phyloP scores from a whole-genome alignment of 1,140 invertebrate species.

The Centruroides sculpturatus region DNA sequence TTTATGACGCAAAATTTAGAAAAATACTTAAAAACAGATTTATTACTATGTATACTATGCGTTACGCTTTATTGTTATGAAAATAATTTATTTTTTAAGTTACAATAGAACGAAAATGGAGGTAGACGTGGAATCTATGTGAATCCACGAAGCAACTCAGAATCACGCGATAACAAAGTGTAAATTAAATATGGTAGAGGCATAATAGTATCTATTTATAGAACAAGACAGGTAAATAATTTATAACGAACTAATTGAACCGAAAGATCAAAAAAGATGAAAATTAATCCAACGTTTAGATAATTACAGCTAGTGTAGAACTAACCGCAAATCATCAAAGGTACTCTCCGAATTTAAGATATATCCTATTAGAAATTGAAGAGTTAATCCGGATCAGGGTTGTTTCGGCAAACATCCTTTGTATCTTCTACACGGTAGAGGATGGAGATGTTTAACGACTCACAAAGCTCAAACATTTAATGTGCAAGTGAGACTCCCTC shows the following conservation, averaged over 20 bases:
- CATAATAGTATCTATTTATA: conserved; percentile 62
- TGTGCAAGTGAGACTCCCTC: conserved; percentile 48
- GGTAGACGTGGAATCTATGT: conserved; percentile 37
- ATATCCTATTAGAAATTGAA: conserved; percentile 40
- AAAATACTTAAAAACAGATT: no score
- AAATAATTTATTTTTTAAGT: background rate
- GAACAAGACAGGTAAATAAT: conserved; percentile 33
- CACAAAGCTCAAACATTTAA: background rate
- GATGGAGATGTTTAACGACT: conserved; percentile 15
- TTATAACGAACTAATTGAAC: no score
- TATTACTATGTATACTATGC: no score
- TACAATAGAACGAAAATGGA: conserved; percentile 23
- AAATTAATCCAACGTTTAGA: background rate
- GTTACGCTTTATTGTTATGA: no score
- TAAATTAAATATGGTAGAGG: conserved; percentile 72
- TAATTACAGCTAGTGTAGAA: conserved; percentile 7
- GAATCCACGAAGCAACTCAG: conserved; percentile 32
- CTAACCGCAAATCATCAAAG: conserved; percentile 62
- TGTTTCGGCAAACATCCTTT: conserved; percentile 40
- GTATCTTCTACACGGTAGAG: conserved; percentile 30
- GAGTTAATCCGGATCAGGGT: conserved; percentile 37
- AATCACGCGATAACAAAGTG: conserved; percentile 59
- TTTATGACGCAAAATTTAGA: no score
- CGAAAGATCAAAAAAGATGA: no score
- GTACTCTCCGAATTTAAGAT: conserved; percentile 80